Base-by-base conservation (phyloP, 2,888 invertebrate species). In the Malthinus seriepunctatus region DNA sequence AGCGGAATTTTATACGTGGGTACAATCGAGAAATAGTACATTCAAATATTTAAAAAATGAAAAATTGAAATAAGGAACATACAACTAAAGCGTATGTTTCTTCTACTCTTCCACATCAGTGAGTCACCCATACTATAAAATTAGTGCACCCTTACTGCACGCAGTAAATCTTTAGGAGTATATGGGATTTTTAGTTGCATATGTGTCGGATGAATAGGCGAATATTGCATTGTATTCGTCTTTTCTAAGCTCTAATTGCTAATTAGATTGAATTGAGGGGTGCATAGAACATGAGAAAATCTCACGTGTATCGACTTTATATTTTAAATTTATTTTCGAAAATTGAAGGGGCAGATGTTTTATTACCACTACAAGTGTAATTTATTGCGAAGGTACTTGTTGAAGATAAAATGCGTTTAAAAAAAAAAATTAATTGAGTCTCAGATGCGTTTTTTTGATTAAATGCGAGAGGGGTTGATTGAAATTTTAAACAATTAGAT, bases 51-150 rank as follows among this genome's bases (percentile, higher is more conserved):
- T 15, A 15, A 14, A 42, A 10, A 42, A 39, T 15, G 39, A 39
- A 39, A 42, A 15, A 15, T 15, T 42, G 39, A 8, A n/a, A 42
- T 42, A 42, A 15, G 14, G 14, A 42, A 42, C 14, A 42, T 12
- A 15, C 2, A n/a, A 46, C 50, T 54, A 51, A 54, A 59, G 37
- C 50, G 45, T 53, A 53, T 46, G 49, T 48, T 59, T 48, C 49
- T 46, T 23, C 11, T 47, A 50, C 44, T n/a, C n/a, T n/a, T n/a
- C n/a, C n/a, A n/a, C n/a, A n/a, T n/a, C n/a, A n/a, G 47, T 62
- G 62, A 62, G 51, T 62, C 62, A 62, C 23, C 23, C 23, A 9
- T 51, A 35, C 52, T 53, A 53, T 57, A 58, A 59, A 62, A 58
- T 62, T 59, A 51, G 52, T 53, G 39, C 58, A 56, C 62, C 62